Percentiles rank a stretch among this genome's conserved stretches.
phyloP scores from a whole-genome alignment of 2,888 invertebrate genomes.

The Pteria penguin region DNA sequence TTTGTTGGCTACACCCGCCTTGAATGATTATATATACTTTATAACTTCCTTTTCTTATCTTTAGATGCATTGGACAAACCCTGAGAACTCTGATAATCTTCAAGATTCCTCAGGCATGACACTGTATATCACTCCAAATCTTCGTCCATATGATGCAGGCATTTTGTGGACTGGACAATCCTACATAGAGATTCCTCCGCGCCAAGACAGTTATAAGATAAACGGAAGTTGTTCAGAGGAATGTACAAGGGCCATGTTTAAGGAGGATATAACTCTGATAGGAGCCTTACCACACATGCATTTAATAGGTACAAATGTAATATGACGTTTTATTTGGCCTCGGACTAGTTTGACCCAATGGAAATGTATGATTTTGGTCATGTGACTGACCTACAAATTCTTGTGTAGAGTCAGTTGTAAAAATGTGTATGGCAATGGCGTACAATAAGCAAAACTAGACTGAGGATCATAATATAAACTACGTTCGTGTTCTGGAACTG shows the following conservation, averaged over 20 bases:
- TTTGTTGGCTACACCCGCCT: too few relatives aligned
- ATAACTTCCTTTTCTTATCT: too few relatives aligned
- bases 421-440: too few relatives aligned
- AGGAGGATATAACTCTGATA: constrained; percentile 24
- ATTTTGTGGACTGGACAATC: constrained; percentile 34
- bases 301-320: constrained; percentile 25
- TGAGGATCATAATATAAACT: too few relatives aligned
- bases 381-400: too few relatives aligned
- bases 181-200: constrained; percentile 40
- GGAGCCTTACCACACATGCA: constrained; percentile 39
- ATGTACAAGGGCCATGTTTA: constrained; percentile 32
- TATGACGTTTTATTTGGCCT: background rate
- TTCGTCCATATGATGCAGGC: constrained; percentile 39
- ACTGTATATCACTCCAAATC: constrained; percentile 42
- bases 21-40: too few relatives aligned
- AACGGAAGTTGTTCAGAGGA: background rate
- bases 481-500: too few relatives aligned
- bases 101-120: constrained; percentile 42
- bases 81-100: constrained; percentile 21
- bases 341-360: too few relatives aligned
- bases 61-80: constrained; percentile 51
- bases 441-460: too few relatives aligned
- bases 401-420: too few relatives aligned
- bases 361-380: too few relatives aligned
- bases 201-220: background rate